Base-by-base conservation (phyloP, 30 jellyfish, hydroid and myxozoan species). In the Aurelia sp. region DNA sequence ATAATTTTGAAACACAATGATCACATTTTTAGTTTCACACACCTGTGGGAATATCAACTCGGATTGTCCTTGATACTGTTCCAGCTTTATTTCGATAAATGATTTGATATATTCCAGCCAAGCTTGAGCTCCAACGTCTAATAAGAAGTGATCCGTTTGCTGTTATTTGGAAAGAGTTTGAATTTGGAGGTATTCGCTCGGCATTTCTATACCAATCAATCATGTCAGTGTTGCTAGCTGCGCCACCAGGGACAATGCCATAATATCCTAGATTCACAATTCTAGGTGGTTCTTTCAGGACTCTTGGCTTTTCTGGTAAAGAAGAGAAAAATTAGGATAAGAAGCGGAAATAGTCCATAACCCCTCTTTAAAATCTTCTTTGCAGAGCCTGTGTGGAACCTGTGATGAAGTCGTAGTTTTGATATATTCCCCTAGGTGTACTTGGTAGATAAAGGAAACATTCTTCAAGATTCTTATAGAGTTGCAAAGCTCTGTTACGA, bases 131-230 rank as follows among this genome's bases (percentile, higher is more conserved):
- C 74, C 17, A 51, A 16, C 50, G 67, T n/a, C 60, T 65, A 8
- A 84, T 72, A 16, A 24, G 17, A 50, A 84, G 67, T 4, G 68
- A 13, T 17, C 57, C 63, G 21, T 74, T 63, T 22, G 88, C 33
- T 6, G 38, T 41, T 12, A 84, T 53, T 84, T 72, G 51, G 18
- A 31, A 84, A 4, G 13, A 7, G 69, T 13, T 13, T 13, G 66
- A 16, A 15, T 41, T 41, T 8, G 66, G 48, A 19, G 22, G 30
- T 60, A 84, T 72, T 52, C 67, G 30, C 58, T 84, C 93, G 8
- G 93, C 93, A 73, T 84, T 84, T 20, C 82, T 59, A 77, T 84
- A 84, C 93, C 93, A 84, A n/a, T 84, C 76, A 21, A 73, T 55
- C 4, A 55, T 48, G 52, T 61, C 67, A 6, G 68, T 75, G 16